Base-by-base conservation (phyloP, 2,113 vertebrate species). In the Cebidichthys violaceus region DNA sequence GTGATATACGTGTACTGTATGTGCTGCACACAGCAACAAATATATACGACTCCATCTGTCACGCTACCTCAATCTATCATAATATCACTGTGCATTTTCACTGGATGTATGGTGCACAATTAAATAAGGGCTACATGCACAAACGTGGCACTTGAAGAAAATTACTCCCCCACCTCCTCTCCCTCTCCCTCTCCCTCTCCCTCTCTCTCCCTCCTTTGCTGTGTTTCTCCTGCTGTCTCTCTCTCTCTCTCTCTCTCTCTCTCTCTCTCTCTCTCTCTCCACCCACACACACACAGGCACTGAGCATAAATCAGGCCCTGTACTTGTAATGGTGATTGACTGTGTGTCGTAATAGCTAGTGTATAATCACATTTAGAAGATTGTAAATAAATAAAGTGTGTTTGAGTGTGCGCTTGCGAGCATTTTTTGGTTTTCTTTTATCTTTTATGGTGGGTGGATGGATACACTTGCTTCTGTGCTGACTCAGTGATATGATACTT, bases 131-230 rank as follows among this genome's bases (percentile, higher is more conserved):
- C 75, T 62, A 55, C 80, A 82, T 3, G 13, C 62, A 86, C 59
- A 82, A 87, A 82, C 71, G 76, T 67, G 66, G 72, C 81, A 88
- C 90, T 89, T 89, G 64, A 87, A 77, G 88, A 70, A 71, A 84
- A 82, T 82, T 14, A 68, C 74, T 43, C 55, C 60, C 15, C 65
- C 59, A 74, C 68, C 79, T 33, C 13, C 74, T 61, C n/a, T 86
- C 62, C 69, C 86, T 43, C 60, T 37, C 60, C 71, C 45, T 76
- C 86, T 50, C 84, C 39, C 20, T 11, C 37, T 2, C 60, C 35
- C 52, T 54, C 39, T 65, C 54, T 54, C 61, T 64, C 9, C 55
- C 65, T 77, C 66, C 74, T 54, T 37, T 1, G 41, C 66, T 50
- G 74, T 60, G 27, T 75, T 39, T 77, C 86, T 52, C 84, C 31